Evolutionary conservation across 2,113 vertebrate species (phyloP).

Genomic region (Ariopsis seemanni): DNA sequence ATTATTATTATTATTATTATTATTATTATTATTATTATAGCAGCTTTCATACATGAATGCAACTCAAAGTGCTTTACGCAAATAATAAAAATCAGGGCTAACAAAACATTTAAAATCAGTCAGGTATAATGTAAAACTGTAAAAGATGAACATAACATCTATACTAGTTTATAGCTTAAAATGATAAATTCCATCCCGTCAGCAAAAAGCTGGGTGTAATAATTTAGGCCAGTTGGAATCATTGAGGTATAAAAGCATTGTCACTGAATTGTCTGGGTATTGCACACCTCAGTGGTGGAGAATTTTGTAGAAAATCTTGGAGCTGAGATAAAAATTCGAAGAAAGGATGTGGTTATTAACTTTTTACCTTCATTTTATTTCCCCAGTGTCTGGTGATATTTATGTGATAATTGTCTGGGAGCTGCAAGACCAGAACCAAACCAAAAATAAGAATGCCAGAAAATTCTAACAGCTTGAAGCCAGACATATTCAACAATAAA

Average conservation of each 20-base stretch:
- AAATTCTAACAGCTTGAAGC: constrained; percentile 33
- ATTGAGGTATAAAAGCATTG: background rate
- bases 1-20: too few species aligned
- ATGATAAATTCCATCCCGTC: background rate
- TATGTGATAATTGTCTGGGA: background rate
- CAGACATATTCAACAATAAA: constrained; percentile 35
- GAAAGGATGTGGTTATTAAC: background rate
- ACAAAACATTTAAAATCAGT: background rate
- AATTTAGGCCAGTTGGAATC: background rate
- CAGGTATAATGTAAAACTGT: too few species aligned
- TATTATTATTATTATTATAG: too few species aligned
- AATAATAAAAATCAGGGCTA: background rate
- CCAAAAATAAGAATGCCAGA: constrained; percentile 17
- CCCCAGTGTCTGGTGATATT: background rate
- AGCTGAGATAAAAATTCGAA: background rate
- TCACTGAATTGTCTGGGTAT: background rate
- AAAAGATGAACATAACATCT: background rate
- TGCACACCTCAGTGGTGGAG: background rate
- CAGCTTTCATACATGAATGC: too few species aligned
- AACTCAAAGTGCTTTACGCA: too few species aligned
- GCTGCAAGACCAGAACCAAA: background rate
- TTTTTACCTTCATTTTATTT: constrained; percentile 1
- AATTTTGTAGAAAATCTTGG: background rate
- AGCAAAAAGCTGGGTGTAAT: background rate
- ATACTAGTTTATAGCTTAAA: background rate